phyloP scores from a whole-genome alignment of 2,113 vertebrate genomes.

The Lota lota region DNA sequence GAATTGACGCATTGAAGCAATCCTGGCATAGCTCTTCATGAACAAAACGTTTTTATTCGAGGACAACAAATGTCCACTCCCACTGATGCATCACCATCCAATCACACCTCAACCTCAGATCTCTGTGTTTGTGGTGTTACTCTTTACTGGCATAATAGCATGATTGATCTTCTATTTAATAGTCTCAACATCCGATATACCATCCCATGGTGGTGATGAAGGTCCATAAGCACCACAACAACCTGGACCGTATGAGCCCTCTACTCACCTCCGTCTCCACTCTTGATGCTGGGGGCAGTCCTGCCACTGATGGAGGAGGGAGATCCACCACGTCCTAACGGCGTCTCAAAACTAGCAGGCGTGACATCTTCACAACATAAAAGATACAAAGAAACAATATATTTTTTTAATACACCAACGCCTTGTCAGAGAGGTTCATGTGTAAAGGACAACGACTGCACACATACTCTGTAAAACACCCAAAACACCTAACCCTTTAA shows the following conservation, averaged over 20 bases:
- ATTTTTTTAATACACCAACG: neutral
- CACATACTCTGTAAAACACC: neutral
- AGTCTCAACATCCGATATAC: too few relatives aligned
- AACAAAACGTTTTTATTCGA: too few relatives aligned
- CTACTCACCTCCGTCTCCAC: conserved; percentile 73
- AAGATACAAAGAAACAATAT: neutral
- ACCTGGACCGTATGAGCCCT: neutral
- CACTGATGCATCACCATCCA: too few relatives aligned
- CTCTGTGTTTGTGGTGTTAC: too few relatives aligned
- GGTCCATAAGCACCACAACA: neutral
- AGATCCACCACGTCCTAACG: conserved; percentile 74
- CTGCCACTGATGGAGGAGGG: conserved; percentile 60
- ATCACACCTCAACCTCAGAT: too few relatives aligned
- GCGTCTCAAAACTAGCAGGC: conserved; percentile 93
- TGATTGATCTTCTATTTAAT: too few relatives aligned
- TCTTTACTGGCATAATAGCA: too few relatives aligned
- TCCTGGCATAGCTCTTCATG: too few relatives aligned
- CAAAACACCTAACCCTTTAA: neutral
- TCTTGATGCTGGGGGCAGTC: conserved; percentile 54
- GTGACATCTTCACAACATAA: conserved; percentile 78
- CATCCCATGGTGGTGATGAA: too few relatives aligned
- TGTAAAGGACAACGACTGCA: neutral
- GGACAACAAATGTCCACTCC: too few relatives aligned
- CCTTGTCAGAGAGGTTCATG: too few relatives aligned
- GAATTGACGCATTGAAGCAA: too few relatives aligned